Percentiles rank a stretch among this genome's conserved stretches.
phyloP scores from a whole-genome alignment of 2,797 vertebrate genomes.

The Danio aesculapii region DNA sequence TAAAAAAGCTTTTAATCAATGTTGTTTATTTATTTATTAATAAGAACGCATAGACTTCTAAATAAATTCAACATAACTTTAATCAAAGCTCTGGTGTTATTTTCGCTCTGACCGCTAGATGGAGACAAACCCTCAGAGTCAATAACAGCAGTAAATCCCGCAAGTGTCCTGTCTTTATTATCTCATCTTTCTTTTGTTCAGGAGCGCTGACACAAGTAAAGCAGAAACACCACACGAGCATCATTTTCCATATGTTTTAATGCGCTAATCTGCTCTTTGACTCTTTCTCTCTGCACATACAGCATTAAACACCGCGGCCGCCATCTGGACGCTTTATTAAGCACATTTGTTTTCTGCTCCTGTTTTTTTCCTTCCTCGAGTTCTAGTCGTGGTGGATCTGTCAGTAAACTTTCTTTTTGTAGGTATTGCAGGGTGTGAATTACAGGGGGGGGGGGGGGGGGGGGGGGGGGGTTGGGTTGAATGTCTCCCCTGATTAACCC shows the following conservation, averaged over 20 bases:
- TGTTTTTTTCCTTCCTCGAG: background rate
- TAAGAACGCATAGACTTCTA: no score
- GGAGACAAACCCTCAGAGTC: conserved; percentile 15
- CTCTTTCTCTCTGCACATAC: conserved; percentile 16
- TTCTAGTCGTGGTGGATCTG: background rate
- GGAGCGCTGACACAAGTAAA: conserved; percentile 23
- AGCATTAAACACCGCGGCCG: conserved; percentile 12
- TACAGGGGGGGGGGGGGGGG: no score
- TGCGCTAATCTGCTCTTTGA: background rate
- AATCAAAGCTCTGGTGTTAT: background rate
- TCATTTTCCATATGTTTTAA: conserved; percentile 29
- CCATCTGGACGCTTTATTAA: conserved; percentile 18
- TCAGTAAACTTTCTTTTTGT: background rate
- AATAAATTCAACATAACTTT: no score
- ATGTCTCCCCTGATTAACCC: no score
- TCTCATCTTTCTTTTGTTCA: background rate
- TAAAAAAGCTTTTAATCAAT: no score
- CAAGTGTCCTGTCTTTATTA: background rate
- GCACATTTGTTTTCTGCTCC: background rate
- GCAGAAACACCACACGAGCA: conserved; percentile 12
- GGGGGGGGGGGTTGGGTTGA: no score
- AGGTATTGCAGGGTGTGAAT: no score
- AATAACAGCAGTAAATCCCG: background rate
- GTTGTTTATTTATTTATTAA: no score
- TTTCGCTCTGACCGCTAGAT: conserved; percentile 7